Conservation (phyloP, 1,140 invertebrate genomes). For the Scaptomyza pallida region DNA sequence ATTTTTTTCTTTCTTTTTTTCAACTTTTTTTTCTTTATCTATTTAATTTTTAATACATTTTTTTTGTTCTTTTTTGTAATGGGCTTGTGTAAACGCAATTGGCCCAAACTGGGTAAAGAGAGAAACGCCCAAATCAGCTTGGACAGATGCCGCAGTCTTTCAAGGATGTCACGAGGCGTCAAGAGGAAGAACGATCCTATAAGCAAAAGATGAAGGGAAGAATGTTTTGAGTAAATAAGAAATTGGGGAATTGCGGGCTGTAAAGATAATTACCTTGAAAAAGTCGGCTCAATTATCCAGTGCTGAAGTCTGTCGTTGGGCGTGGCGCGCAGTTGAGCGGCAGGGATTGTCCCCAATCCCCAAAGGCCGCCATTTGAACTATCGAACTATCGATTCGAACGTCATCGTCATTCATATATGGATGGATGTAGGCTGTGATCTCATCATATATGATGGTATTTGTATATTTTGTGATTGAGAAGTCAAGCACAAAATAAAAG, state of each 20-base stretch:
- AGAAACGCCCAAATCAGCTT: conserved; percentile 25
- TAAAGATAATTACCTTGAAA: conserved; percentile 68
- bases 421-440: neutral
- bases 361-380: too few relatives aligned
- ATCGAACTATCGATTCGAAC: conserved; percentile 19
- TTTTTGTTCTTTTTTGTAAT: too few relatives aligned
- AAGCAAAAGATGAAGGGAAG: conserved; percentile 13
- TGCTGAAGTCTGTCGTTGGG: conserved; percentile 27
- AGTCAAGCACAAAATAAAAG: conserved; percentile 1
- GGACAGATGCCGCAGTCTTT: conserved; percentile 56
- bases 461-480: conserved; percentile 2
- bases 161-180: conserved; percentile 49
- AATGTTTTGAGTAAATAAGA: neutral
- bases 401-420: neutral
- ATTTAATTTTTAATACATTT: conserved; percentile 27
- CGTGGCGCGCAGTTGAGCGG: conserved; percentile 21
- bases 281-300: conserved; percentile 46
- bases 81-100: conserved; percentile 13
- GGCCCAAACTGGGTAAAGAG: conserved; percentile 12
- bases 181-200: conserved; percentile 32
- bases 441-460: neutral
- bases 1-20: conserved; percentile 23
- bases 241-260: too few relatives aligned
- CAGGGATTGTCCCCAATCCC: neutral
- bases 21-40: conserved; percentile 3